phyloP scores from a whole-genome alignment of 2,888 invertebrate genomes.

The Plagiodera versicolora region DNA sequence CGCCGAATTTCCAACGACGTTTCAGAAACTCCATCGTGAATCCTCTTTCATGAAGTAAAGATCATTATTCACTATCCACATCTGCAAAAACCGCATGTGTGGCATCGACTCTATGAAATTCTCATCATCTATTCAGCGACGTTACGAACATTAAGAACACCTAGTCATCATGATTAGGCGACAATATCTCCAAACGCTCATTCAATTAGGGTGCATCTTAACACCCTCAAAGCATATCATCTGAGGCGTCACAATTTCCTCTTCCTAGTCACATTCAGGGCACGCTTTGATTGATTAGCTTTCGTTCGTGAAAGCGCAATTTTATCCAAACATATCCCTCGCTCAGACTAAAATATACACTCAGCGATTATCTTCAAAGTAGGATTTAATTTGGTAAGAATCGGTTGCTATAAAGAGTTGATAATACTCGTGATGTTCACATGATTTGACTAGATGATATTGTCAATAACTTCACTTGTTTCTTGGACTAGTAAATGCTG shows the following conservation, averaged over 20 bases:
- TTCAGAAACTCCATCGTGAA: no score
- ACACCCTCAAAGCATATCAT: not conserved
- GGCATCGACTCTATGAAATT: not conserved
- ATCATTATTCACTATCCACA: not conserved
- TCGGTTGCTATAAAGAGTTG: no score
- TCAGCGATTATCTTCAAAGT: conserved; percentile 16
- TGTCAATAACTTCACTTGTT: no score
- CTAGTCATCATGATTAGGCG: not conserved
- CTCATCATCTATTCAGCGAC: not conserved
- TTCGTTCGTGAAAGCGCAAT: conserved; percentile 14
- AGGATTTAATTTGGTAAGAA: no score
- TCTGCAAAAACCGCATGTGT: not conserved
- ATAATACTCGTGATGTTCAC: no score
- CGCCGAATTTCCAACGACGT: no score
- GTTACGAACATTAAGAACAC: not conserved
- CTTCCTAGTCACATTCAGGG: conserved; percentile 14
- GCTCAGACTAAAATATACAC: conserved; percentile 21
- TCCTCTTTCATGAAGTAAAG: not conserved
- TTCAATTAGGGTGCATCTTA: not conserved
- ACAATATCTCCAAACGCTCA: not conserved
- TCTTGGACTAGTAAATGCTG: no score
- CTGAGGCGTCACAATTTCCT: conserved; percentile 13
- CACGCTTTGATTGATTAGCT: conserved; percentile 21
- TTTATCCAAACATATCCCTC: conserved; percentile 19
- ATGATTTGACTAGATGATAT: no score